Evolutionary conservation across 2,888 invertebrate genomes (phyloP).

Genomic region (Amiota communis): DNA sequence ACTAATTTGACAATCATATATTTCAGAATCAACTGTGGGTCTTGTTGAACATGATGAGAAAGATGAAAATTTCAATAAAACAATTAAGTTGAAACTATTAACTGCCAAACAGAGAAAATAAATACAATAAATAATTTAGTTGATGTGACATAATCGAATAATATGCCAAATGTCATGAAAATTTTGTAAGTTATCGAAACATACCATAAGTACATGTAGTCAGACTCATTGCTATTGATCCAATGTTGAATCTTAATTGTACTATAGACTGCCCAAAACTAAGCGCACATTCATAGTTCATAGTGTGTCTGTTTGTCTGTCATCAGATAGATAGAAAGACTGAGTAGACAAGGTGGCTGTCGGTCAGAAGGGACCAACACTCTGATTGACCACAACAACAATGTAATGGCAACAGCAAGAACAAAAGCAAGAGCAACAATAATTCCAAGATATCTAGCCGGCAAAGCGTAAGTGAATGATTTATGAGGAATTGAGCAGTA

Average conservation of each 20-base stretch:
- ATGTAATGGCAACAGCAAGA: too few relatives aligned
- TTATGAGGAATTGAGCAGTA: conserved; percentile 59
- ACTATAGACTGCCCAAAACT: not conserved
- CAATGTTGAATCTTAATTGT: not conserved
- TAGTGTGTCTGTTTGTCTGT: too few relatives aligned
- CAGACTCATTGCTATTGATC: conserved; percentile 64
- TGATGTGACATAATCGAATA: not conserved
- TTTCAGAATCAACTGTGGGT: too few relatives aligned
- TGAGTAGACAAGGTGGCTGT: too few relatives aligned
- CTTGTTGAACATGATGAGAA: too few relatives aligned
- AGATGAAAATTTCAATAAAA: too few relatives aligned
- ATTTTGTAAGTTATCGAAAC: not conserved
- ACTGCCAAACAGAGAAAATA: not conserved
- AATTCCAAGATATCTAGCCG: conserved; percentile 35
- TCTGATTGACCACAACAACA: conserved; percentile 8
- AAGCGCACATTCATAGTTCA: too few relatives aligned
- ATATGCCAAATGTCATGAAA: conserved; percentile 10
- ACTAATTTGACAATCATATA: too few relatives aligned
- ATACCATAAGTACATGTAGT: not conserved
- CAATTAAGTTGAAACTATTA: too few relatives aligned
- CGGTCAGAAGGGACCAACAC: too few relatives aligned
- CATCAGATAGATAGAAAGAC: too few relatives aligned
- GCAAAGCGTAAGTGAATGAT: conserved; percentile 54
- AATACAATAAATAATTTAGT: not conserved
- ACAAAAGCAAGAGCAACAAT: conserved; percentile 29